Conservation (phyloP, 2,113 vertebrate genomes). For the Neopipo cinnamomea region DNA sequence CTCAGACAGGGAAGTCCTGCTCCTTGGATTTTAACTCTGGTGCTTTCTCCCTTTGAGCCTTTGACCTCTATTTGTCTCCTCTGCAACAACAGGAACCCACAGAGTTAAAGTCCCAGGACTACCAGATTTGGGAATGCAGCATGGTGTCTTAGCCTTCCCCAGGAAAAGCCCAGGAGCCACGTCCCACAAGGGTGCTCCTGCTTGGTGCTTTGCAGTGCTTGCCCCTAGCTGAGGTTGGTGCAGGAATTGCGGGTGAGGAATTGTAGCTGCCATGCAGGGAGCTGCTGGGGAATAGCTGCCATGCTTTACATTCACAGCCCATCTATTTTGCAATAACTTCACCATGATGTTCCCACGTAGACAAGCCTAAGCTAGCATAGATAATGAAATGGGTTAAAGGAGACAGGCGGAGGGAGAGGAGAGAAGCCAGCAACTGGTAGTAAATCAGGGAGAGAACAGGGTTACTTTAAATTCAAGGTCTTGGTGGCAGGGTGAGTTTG, state of each 20-base stretch:
- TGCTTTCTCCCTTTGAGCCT: background rate
- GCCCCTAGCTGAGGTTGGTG: background rate
- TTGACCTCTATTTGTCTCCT: background rate
- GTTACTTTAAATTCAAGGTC: conserved; percentile 55
- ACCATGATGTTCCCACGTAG: conserved; percentile 64
- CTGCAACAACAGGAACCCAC: fast-evolving
- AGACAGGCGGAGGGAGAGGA: conserved; percentile 53
- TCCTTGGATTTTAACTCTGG: background rate
- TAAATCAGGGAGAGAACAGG: conserved; percentile 42
- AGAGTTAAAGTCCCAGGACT: background rate
- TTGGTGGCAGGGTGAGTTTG: conserved; percentile 9
- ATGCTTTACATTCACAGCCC: conserved; percentile 56
- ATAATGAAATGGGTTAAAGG: conserved; percentile 71
- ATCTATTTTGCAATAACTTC: conserved; percentile 68
- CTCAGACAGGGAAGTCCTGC: background rate
- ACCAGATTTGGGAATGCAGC: background rate
- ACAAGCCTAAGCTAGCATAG: conserved; percentile 69
- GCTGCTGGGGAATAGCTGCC: conserved; percentile 52
- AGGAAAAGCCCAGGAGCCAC: background rate
- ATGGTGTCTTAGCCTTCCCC: background rate
- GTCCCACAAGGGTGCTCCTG: background rate
- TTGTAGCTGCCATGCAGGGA: background rate
- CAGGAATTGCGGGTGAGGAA: background rate
- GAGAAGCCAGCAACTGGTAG: conserved; percentile 57
- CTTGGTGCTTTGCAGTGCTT: background rate